Evolutionary conservation across 2,888 invertebrate genomes (phyloP).

Genomic region (Acanthosepion esculentum): DNA sequence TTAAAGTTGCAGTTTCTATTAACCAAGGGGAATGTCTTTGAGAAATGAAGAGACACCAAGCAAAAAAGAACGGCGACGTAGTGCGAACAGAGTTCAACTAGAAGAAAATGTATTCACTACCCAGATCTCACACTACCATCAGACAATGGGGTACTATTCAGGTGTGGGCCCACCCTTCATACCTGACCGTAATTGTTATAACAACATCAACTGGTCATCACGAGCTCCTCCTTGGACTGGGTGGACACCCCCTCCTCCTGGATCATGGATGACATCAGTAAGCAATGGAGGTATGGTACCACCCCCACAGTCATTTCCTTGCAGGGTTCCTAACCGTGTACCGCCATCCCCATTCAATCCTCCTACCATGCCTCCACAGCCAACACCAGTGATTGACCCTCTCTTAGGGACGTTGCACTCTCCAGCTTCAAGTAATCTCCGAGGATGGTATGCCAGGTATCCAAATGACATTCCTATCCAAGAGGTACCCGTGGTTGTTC

Average conservation of each 20-base stretch:
- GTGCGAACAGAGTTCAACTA: background rate
- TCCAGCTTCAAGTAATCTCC: background rate
- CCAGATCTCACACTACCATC: conserved; percentile 41
- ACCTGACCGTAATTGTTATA: conserved; percentile 42
- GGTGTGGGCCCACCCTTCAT: background rate
- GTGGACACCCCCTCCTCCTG: conserved; percentile 39
- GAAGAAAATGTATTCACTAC: conserved; percentile 44
- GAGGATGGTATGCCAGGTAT: conserved; percentile 36
- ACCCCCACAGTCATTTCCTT: background rate
- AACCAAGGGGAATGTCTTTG: conserved; percentile 39
- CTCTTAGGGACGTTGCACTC: conserved; percentile 2
- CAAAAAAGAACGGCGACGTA: conserved; percentile 24
- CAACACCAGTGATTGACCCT: background rate
- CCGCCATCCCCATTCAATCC: conserved; percentile 34
- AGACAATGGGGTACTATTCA: conserved; percentile 42
- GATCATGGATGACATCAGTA: conserved; percentile 35
- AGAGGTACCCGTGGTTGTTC: background rate
- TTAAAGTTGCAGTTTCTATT: background rate
- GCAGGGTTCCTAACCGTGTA: conserved; percentile 36
- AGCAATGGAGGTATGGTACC: conserved; percentile 33
- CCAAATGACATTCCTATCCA: conserved; percentile 42
- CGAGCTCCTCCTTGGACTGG: conserved; percentile 38
- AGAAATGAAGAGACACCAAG: conserved; percentile 37
- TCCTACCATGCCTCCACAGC: background rate
- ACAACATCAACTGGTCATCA: conserved; percentile 44